Base-by-base conservation (phyloP, 2,888 invertebrate species). In the Lissocephala sabroskyi region DNA sequence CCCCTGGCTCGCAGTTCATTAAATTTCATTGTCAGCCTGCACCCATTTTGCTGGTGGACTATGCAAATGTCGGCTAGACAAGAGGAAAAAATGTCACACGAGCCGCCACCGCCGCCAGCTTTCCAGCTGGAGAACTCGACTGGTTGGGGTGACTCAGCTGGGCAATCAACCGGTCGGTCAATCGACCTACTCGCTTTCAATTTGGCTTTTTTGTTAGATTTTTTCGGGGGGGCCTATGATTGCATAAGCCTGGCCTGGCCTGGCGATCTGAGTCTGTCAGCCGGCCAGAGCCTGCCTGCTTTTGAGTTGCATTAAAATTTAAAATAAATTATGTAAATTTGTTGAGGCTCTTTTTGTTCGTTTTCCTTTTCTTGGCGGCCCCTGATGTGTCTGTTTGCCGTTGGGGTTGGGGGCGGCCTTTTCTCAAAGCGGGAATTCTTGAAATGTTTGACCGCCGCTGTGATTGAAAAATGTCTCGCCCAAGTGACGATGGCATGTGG, bases 1-100 rank as follows among this genome's bases (percentile, higher is more conserved):
- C n/a, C n/a, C n/a, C n/a, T 52, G 46, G 49, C 62, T 58, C 59
- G 63, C 64, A 62, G 66, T 64, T 67, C 65, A 65, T 65, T 65
- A 64, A 67, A 64, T 65, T 64, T 67, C 65, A 65, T 66, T 65
- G 65, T 65, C 67, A 60, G 56, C 43, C 23, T 37, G 37, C 37
- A 37, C 37, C 37, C 37, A 37, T 37, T n/a, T 37, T 19, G 37
- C 36, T 18, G 29, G 29, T 35, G 13, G n/a, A 6, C 41, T 48
- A 66, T 64, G 64, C 67, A 65, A 64, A 65, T 65, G 65, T 67
- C 64, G 63, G 36, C n/a, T 40, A 60, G 60, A 63, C 61, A 23
- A 14, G 10, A 29, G 37, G 33, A 45, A 53, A 55, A 63, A 63
- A 66, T 65, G 67, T 60, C 65, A 63, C 64, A 60, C 11, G 5